Evolutionary conservation across 1,140 invertebrate species (phyloP).

Genomic region (Phocides pigmalion): DNA sequence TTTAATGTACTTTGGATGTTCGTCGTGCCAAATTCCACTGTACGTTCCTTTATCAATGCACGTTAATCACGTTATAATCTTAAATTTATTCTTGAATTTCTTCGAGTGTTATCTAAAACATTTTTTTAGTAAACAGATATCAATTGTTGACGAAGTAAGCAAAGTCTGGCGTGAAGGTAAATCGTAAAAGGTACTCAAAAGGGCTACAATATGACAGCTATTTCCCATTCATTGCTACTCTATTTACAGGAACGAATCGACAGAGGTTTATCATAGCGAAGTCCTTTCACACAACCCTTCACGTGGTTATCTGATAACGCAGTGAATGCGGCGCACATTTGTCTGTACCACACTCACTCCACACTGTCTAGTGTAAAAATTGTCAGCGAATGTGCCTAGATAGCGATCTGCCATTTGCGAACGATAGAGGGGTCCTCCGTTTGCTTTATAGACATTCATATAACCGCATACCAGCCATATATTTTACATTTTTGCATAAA

Average conservation of each 20-base stretch:
- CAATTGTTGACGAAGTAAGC: neutral
- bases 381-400: constrained; percentile 76
- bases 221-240: constrained; percentile 68
- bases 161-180: constrained; percentile 20
- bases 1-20: constrained; percentile 27
- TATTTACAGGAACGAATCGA: constrained; percentile 75
- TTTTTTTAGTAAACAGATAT: too few species aligned
- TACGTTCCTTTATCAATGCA: neutral
- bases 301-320: constrained; percentile 74
- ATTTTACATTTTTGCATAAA: neutral
- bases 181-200: constrained; percentile 43
- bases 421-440: constrained; percentile 48
- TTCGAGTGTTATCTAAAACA: too few species aligned
- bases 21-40: neutral
- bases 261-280: constrained; percentile 67
- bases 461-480: neutral
- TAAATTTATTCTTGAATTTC: too few species aligned
- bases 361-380: constrained; percentile 77
- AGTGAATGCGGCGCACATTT: constrained; percentile 75
- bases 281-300: constrained; percentile 76
- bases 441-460: constrained; percentile 27
- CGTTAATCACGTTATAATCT: too few species aligned
- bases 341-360: constrained; percentile 71
- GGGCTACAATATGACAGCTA: constrained; percentile 57
- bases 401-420: constrained; percentile 76